Base-by-base conservation (phyloP, 1,140 invertebrate species). In the Triops cancriformis region DNA sequence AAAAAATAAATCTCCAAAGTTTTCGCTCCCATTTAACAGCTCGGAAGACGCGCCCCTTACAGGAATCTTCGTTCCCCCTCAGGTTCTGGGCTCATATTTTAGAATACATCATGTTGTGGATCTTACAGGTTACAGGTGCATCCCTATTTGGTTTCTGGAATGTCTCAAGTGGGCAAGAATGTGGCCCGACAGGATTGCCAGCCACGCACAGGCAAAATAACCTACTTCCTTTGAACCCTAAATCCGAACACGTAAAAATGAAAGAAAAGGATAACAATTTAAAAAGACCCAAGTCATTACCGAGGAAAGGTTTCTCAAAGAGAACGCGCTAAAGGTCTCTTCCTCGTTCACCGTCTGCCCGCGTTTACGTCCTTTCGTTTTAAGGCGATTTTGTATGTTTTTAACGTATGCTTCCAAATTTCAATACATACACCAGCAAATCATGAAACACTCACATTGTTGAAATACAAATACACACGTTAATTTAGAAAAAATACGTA, bases 41-140 rank as follows among this genome's bases (percentile, higher is more conserved):
- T 23, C 18, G 51, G 10, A 23, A 64, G 51, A 64, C 51, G 23
- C 51, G 51, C 51, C 51, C 51, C 51, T 64, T 64, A 23, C 7
- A 64, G 51, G 51, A 64, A 64, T 64, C 51, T 64, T 23, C 18
- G 31, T 37, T 37, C 31, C 31, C 31, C 31, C 31, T 37, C 0
- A 23, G n/a, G 51, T 64, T 23, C 23, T 64, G n/a, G 23, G 51
- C 18, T 64, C 51, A 23, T 23, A 64, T 23, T 64, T 23, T 64
- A 64, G 51, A 64, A 64, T 64, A 64, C 51, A 64, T 64, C 51
- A 64, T 64, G 18, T 64, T 23, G 51, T 18, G 51, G 5, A 64
- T 64, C 51, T 64, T 64, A 64, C 51, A 64, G 51, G 51, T 64
- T 64, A 64, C 51, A 64, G 51, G 51, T 64, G 51, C 51, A 64